Percentiles rank a stretch among this genome's conserved stretches.
These are phyloP conservation scores for Phorcus lineatus DNA, from an alignment of 2,888 invertebrate species.

Conservation along the genomic window DNA sequence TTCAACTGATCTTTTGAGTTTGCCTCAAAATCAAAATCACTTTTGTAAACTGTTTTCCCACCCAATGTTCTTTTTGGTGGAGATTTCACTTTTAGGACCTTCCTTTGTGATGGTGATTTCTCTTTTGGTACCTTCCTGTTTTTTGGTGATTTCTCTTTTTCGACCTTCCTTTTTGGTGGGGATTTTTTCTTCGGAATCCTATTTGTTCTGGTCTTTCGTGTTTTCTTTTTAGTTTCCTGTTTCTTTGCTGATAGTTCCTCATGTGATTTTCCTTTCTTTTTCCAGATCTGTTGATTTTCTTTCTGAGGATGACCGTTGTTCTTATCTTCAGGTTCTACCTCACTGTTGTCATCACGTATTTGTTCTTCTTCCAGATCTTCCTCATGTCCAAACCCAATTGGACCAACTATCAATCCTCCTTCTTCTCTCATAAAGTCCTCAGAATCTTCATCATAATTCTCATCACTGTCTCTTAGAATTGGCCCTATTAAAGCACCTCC, in stretches of 20 bases:
- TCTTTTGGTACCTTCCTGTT: too few species aligned
- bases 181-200: too few species aligned
- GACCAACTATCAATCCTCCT: slow-evolving; percentile 14
- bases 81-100: background rate
- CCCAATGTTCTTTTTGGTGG: background rate
- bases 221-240: too few species aligned
- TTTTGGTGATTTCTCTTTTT: too few species aligned
- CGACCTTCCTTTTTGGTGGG: too few species aligned
- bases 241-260: too few species aligned
- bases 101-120: too few species aligned
- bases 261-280: too few species aligned
- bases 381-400: background rate
- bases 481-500: background rate
- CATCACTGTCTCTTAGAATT: background rate
- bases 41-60: background rate
- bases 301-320: too few species aligned
- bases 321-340: background rate
- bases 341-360: background rate
- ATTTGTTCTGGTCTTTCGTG: too few species aligned
- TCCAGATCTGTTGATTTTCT: too few species aligned
- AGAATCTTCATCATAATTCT: background rate
- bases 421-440: background rate
- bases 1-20: background rate
- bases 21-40: background rate
- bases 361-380: background rate